A percentile compares a stretch with the other conserved stretches of the same genome.
These are phyloP conservation scores for Ictidomys tridecemlineatus DNA, from an alignment of 2,113 vertebrate species.

Conservation along the genomic window DNA sequence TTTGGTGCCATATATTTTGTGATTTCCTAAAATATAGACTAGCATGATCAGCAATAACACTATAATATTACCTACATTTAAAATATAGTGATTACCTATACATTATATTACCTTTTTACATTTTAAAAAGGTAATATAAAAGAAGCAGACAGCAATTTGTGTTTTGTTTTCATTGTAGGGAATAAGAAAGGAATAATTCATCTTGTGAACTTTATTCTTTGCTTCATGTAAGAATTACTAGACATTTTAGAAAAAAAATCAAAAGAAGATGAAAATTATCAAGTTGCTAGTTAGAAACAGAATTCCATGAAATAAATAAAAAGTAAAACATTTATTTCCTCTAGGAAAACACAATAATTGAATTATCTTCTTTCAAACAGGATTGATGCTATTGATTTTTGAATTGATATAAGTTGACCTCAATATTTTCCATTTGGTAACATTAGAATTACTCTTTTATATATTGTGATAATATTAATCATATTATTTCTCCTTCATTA, in stretches of 20 bases:
- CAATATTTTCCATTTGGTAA: background rate
- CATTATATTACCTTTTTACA: too few relatives aligned
- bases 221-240: constrained; percentile 33
- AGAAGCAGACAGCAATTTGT: background rate
- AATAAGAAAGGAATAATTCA: constrained; percentile 16
- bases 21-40: background rate
- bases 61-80: background rate
- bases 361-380: constrained; percentile 46
- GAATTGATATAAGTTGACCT: background rate
- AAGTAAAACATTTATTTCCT: constrained; percentile 13
- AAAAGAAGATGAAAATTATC: constrained; percentile 57
- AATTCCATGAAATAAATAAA: constrained; percentile 43
- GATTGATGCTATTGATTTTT: background rate
- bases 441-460: background rate
- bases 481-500: constrained; percentile 30
- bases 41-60: background rate
- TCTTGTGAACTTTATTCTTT: constrained; percentile 24
- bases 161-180: constrained; percentile 6
- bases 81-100: background rate
- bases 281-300: constrained; percentile 4
- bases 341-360: constrained; percentile 33
- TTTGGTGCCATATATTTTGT: background rate
- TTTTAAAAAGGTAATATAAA: background rate
- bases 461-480: background rate
- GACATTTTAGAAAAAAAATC: background rate